Percentiles rank a stretch among this genome's conserved stretches.
Conservation (phyloP, 2,113 vertebrate genomes). For the Coryphaenoides rupestris region DNA sequence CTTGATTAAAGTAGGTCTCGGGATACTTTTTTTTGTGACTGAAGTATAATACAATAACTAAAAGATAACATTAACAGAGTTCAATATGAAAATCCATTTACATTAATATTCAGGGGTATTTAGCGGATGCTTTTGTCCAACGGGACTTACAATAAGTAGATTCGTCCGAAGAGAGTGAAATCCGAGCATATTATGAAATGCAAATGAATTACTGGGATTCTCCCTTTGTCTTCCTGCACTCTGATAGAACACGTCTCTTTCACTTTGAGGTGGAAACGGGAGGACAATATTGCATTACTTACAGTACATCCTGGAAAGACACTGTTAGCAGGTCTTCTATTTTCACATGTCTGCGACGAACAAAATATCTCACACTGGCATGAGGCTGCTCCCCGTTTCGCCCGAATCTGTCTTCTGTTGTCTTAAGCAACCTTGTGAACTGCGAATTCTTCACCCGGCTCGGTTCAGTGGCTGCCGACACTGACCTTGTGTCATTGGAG, state of each 20-base stretch:
- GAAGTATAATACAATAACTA: no score
- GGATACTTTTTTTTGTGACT: no score
- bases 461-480: slow-evolving; percentile 38
- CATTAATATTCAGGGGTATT: no score
- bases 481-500: slow-evolving; percentile 64
- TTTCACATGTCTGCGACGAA: slow-evolving; percentile 9
- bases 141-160: no score
- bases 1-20: no score
- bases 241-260: not conserved
- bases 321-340: slow-evolving; percentile 7
- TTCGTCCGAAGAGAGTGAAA: no score
- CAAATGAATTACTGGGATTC: no score
- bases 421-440: slow-evolving; percentile 49
- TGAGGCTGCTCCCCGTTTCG: slow-evolving; percentile 36
- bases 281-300: not conserved
- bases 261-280: not conserved
- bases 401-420: slow-evolving; percentile 52
- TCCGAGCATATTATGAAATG: no score
- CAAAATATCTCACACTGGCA: slow-evolving; percentile 23
- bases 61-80: no score
- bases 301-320: slow-evolving; percentile 1
- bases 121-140: no score
- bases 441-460: slow-evolving; percentile 61
- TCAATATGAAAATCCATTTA: no score
- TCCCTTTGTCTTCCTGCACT: not conserved